Base-by-base conservation (phyloP, 2,113 vertebrate genomes). In the Ptychochromis oligacanthus region DNA sequence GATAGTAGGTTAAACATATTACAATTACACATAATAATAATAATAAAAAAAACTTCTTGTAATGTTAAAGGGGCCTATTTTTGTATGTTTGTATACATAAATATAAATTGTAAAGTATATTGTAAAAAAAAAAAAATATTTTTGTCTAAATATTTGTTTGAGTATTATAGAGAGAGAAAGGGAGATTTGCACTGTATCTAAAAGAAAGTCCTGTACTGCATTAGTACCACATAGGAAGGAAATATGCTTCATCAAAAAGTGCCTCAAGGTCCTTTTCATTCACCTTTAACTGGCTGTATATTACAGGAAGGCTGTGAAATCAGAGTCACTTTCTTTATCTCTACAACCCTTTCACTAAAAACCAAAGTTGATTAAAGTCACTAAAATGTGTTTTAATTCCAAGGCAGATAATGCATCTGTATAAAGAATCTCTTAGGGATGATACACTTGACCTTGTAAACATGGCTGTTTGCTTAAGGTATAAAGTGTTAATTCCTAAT, bases 371-470 rank as follows among this genome's bases (percentile, higher is more conserved):
- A 81, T 80, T 28, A 72, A 80, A 89, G 79, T 72, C 58, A 77
- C 70, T 81, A 61, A 57, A 83, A 79, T 52, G 72, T 60, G 77
- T 65, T 65, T 52, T 18, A 86, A 62, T 74, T 74, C 62, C 24
- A 18, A 54, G 22, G n/a, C 17, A 72, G 79, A 82, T 82, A 18
- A 57, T 20, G 43, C 56, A 8, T 67, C 79, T 52, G 70, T 76
- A 24, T 59, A 31, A 13, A 65, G 95, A 96, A 96, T 96, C 94
- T 96, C 94, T 94, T 93, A 94, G 13, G 96, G 94, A 93, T 86
- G 94, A 95, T 95, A 95, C 96, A 96, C 96, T 97, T 97, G 96
- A 97, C 96, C 95, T 96, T 97, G 95, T 96, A 96, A 97, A 97
- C 96, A 96, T 94, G 94, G 96, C 96, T 97, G 96, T 98, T 97